Percentiles rank a stretch among this genome's conserved stretches.
These are phyloP conservation scores for Diogma glabrata DNA, from an alignment of 2,888 invertebrate genomes.

Conservation along the genomic window DNA sequence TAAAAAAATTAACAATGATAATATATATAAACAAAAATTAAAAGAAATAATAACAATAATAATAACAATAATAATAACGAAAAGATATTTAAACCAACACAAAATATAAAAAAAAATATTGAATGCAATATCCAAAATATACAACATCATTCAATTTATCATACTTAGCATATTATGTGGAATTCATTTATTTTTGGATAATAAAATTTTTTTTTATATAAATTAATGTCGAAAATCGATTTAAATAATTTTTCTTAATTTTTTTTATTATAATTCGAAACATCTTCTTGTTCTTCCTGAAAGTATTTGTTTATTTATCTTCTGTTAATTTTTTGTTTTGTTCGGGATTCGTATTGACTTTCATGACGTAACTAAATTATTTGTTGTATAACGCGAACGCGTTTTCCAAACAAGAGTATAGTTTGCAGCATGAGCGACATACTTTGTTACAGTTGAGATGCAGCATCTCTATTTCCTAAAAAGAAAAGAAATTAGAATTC, in stretches of 20 bases:
- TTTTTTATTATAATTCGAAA: too few species aligned
- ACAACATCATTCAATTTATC: conserved; percentile 7
- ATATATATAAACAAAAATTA: conserved; percentile 4
- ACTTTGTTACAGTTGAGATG: too few species aligned
- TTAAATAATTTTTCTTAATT: conserved; percentile 9
- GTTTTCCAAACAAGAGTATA: too few species aligned
- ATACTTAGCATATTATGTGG: conserved; percentile 8
- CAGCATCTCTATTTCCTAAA: too few species aligned
- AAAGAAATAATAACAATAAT: background rate
- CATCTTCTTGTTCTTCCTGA: too few species aligned
- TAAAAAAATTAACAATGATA: conserved; percentile 5
- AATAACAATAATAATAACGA: background rate
- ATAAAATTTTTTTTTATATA: background rate
- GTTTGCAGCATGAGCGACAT: too few species aligned
- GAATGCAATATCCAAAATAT: conserved; percentile 3
- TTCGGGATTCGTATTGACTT: too few species aligned
- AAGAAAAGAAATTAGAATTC: too few species aligned
- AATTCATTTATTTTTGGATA: conserved; percentile 4
- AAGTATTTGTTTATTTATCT: too few species aligned
- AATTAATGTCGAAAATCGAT: conserved; percentile 9
- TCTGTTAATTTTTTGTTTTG: too few species aligned
- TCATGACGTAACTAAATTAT: too few species aligned
- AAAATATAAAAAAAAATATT: background rate
- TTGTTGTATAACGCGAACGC: too few species aligned
- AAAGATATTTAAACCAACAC: background rate